phyloP scores from a whole-genome alignment of 2,113 vertebrate species.

The Vimba vimba region DNA sequence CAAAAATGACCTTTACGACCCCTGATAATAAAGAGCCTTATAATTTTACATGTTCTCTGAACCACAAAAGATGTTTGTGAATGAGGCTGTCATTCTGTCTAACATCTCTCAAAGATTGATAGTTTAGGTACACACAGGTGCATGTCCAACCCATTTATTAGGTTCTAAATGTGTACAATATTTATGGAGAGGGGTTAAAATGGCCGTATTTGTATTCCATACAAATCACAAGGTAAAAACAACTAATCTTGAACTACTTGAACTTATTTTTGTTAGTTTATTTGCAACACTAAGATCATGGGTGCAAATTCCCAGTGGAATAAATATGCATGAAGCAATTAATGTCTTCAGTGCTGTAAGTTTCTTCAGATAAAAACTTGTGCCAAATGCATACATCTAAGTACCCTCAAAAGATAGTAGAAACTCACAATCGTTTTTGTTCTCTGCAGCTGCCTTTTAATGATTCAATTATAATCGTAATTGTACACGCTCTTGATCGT shows the following conservation, averaged over 20 bases:
- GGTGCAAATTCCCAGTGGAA: no score
- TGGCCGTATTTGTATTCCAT: no score
- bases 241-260: no score
- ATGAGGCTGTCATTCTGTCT: neutral
- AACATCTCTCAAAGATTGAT: neutral
- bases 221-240: no score
- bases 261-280: no score
- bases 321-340: no score
- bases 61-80: neutral
- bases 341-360: neutral
- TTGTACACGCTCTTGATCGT: no score
- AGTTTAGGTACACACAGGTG: neutral
- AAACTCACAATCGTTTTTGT: neutral
- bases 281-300: no score
- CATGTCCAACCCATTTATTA: neutral
- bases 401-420: neutral
- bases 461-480: no score
- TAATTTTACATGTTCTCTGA: neutral
- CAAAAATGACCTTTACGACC: neutral
- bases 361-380: neutral
- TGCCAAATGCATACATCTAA: neutral
- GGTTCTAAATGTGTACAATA: no score
- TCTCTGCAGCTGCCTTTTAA: no score
- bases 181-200: no score
- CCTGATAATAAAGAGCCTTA: neutral